Evolutionary conservation across 2,113 vertebrate species (phyloP), one percentile per base, ranked within the genome.

Genomic region (Oophaga pumilio): DNA sequence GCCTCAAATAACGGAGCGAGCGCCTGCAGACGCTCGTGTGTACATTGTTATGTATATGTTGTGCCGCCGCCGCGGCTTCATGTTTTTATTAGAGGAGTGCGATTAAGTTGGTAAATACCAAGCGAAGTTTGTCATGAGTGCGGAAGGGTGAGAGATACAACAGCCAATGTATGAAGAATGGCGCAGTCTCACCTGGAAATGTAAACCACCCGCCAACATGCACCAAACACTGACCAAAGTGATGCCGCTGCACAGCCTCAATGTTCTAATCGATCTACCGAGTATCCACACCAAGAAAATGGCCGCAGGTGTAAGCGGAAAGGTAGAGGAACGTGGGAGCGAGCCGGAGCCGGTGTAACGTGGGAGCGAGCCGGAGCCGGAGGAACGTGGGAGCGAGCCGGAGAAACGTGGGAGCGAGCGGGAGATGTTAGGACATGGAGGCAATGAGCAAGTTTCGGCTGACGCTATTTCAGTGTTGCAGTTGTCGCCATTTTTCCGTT

Each of bases 1-100:
- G 74, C 90, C 90, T 91, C 89, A 91, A 73, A 28, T 91, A 91
- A 89, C 90, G 88, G 1, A 8, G 89, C 91, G 91, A 90, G 88
- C 89, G 89, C 88, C 87, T 89, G 90, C 0, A 1, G 43, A 85
- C 76, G 64, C 76, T 53, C 8, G 59, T 76, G 69, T 53, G 71
- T 83, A 50, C 69, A 73, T 49, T 57, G 76, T 26, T 79, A 57
- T 79, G 76, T 57, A 17, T 79, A 50, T 59, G 76, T 76, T 53
- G 22, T 77, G 49, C 43, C 69, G 28, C 26, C 26, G 68, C 28
- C 68, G 26, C 69, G 9, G 28, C 69, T 24, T 24, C 28, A 15
- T 49, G 69, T 18, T 43, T 73, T 33, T 43, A 73, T 68, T 68
- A 49, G 33, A 74, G 6, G 18, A 74, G 71, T 2, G 71, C 71